Evolutionary conservation across 2,113 vertebrate genomes (phyloP).

Genomic region (Tichodroma muraria): DNA sequence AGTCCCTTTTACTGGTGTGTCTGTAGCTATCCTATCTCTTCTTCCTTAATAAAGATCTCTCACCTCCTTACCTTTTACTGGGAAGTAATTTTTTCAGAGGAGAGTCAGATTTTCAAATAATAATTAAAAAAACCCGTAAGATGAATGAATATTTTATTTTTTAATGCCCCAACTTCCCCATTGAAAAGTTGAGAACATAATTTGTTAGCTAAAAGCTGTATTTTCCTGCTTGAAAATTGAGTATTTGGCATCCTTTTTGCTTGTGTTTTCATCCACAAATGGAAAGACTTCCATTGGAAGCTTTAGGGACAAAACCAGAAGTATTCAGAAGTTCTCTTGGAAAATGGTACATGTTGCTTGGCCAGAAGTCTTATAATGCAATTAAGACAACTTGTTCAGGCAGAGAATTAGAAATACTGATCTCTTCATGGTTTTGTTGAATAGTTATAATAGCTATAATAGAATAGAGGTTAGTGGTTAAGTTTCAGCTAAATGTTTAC

Average conservation of each 20-base stretch:
- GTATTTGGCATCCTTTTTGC: background rate
- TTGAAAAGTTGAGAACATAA: background rate
- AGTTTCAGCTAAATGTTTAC: background rate
- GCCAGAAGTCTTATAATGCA: background rate
- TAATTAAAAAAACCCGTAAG: background rate
- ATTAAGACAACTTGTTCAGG: background rate
- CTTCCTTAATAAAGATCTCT: background rate
- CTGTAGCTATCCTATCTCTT: background rate
- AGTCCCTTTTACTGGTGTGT: background rate
- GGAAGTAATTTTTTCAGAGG: background rate
- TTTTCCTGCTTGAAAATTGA: background rate
- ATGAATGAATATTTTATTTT: background rate
- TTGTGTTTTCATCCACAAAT: background rate
- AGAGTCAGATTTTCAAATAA: background rate
- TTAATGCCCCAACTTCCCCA: background rate
- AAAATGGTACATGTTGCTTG: background rate
- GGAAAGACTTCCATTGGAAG: background rate
- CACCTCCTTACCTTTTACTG: background rate
- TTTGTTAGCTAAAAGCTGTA: background rate
- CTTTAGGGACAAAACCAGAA: background rate
- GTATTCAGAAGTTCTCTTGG: background rate
- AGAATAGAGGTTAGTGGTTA: background rate
- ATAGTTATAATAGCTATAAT: background rate
- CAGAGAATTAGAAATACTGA: background rate
- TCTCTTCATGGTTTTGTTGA: background rate